Evolutionary conservation across 2,113 vertebrate genomes (phyloP).

Genomic region (Coregonus clupeaformis): DNA sequence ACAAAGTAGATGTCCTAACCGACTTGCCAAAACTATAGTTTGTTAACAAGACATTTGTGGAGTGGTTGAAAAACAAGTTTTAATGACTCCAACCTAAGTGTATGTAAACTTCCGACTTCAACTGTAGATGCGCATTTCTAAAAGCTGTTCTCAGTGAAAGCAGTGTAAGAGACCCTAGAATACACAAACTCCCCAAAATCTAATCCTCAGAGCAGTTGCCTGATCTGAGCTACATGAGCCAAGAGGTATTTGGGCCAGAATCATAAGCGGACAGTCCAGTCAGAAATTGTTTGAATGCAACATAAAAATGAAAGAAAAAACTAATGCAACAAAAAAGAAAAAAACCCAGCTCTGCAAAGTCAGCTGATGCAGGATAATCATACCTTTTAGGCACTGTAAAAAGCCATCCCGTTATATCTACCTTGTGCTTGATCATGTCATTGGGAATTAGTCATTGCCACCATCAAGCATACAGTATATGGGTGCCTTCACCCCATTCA

Average conservation of each 20-base stretch:
- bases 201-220: neutral
- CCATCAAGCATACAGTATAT: slow-evolving; percentile 6
- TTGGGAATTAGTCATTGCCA: slow-evolving; percentile 15
- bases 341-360: slow-evolving; percentile 1
- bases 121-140: neutral
- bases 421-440: slow-evolving; percentile 43
- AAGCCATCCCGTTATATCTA: slow-evolving; percentile 18
- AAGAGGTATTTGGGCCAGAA: slow-evolving; percentile 40
- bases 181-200: neutral
- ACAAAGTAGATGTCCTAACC: no score
- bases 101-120: no score
- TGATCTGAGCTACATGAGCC: slow-evolving; percentile 23
- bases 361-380: slow-evolving; percentile 28
- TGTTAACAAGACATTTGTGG: no score
- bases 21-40: no score
- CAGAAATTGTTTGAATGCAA: neutral
- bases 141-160: neutral
- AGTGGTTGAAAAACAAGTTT: no score
- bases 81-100: no score
- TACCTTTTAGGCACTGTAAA: slow-evolving; percentile 54
- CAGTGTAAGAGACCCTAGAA: neutral
- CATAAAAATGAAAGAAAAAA: neutral
- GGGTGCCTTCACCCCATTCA: neutral
- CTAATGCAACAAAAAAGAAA: neutral
- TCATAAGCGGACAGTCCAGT: neutral